These are phyloP conservation scores for Hydractinia echinata DNA, from an alignment of 30 jellyfish, hydroid and myxozoan species.

Conservation along the genomic window DNA sequence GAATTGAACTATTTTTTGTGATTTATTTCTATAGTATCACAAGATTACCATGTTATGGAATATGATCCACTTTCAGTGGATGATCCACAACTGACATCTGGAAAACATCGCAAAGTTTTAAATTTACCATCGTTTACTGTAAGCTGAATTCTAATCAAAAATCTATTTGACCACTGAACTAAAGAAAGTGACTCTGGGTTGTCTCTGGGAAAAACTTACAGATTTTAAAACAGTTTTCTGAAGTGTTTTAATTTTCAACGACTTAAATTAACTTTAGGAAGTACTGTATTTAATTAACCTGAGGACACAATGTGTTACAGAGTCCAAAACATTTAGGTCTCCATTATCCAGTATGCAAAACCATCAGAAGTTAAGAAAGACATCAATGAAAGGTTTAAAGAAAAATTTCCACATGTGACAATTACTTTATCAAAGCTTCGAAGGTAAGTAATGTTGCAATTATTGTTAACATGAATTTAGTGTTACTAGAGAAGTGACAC, in stretches of 20 bases:
- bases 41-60: constrained; percentile 16
- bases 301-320: background rate
- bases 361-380: constrained; percentile 77
- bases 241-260: background rate
- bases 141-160: constrained; percentile 9
- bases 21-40: constrained; percentile 3
- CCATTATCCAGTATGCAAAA: constrained; percentile 79
- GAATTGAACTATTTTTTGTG: no score
- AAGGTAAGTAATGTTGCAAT: constrained; percentile 43
- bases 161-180: background rate
- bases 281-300: background rate
- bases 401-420: constrained; percentile 59
- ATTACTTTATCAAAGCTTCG: constrained; percentile 69
- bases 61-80: constrained; percentile 65
- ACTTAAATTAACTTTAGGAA: background rate
- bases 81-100: constrained; percentile 78
- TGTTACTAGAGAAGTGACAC: background rate
- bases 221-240: background rate
- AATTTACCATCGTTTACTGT: constrained; percentile 63
- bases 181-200: no score
- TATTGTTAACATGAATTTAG: background rate
- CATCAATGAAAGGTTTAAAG: constrained; percentile 73
- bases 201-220: background rate
- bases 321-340: constrained; percentile 30
- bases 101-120: constrained; percentile 75